These are phyloP conservation scores for Thereuonema tuberculata DNA, from an alignment of 1,140 invertebrate species.

Conservation along the genomic window DNA sequence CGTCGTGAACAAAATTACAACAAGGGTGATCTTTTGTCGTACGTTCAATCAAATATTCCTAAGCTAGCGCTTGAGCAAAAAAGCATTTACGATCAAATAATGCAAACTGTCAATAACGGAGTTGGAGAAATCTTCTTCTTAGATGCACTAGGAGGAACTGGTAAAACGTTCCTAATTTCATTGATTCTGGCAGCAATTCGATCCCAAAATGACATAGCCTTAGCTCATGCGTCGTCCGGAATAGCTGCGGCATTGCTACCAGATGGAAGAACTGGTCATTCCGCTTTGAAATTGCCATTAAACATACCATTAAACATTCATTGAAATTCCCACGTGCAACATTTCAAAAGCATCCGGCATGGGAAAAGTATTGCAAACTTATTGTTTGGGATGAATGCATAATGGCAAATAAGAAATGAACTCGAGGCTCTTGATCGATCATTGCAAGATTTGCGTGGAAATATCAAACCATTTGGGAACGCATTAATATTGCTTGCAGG, in stretches of 20 bases:
- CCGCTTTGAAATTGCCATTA: constrained; percentile 34
- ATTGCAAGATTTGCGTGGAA: constrained; percentile 23
- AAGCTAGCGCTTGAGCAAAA: constrained; percentile 28
- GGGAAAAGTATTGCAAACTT: constrained; percentile 22
- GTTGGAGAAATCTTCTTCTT: constrained; percentile 29
- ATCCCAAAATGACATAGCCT: constrained; percentile 26
- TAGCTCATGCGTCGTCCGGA: constrained; percentile 38
- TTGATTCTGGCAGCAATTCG: constrained; percentile 30
- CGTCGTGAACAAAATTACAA: constrained; percentile 28
- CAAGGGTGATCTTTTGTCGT: constrained; percentile 18
- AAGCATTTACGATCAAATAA: constrained; percentile 27
- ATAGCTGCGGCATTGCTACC: constrained; percentile 39
- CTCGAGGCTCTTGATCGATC: constrained; percentile 26
- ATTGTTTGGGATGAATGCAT: constrained; percentile 32
- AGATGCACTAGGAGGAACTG: constrained; percentile 34
- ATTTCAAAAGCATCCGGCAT: constrained; percentile 19
- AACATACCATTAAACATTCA: constrained; percentile 18
- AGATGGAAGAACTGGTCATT: constrained; percentile 38
- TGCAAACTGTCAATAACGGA: constrained; percentile 25
- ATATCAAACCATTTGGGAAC: constrained; percentile 24
- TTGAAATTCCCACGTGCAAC: constrained; percentile 22
- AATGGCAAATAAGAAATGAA: constrained; percentile 25
- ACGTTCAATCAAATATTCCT: constrained; percentile 25
- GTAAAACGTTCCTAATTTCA: constrained; percentile 34
- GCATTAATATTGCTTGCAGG: constrained; percentile 28